Percentiles rank a stretch among this genome's conserved stretches.
Evolutionary conservation across 2,113 vertebrate species (phyloP).

Genomic region (Phrynosoma platyrhinos): DNA sequence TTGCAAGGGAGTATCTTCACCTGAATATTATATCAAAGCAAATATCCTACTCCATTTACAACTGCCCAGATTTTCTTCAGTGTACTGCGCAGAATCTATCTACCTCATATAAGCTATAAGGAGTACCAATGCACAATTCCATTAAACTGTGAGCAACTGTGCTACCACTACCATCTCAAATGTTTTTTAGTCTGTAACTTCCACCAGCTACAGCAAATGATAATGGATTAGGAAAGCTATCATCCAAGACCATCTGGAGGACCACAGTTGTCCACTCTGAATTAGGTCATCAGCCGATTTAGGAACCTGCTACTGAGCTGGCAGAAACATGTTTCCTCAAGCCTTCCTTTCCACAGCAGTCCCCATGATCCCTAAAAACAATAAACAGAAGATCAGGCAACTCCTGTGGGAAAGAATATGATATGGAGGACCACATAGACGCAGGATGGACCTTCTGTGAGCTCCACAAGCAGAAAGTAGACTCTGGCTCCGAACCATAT

Average conservation of each 20-base stretch:
- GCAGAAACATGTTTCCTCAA: too few relatives aligned
- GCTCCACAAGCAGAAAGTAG: too few relatives aligned
- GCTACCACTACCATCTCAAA: too few relatives aligned
- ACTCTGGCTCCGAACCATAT: too few relatives aligned
- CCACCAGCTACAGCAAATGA: too few relatives aligned
- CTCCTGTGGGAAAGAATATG: not conserved
- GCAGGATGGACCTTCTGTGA: too few relatives aligned
- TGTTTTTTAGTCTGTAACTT: too few relatives aligned
- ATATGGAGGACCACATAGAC: not conserved
- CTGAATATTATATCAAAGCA: not conserved
- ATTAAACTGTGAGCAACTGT: not conserved
- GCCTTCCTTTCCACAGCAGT: too few relatives aligned
- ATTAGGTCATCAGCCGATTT: too few relatives aligned
- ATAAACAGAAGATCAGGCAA: not conserved
- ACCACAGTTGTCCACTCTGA: not conserved
- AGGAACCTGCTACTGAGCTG: too few relatives aligned
- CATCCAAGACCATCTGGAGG: not conserved
- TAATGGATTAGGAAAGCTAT: too few relatives aligned
- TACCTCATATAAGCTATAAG: not conserved
- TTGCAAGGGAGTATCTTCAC: not conserved
- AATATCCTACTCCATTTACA: not conserved
- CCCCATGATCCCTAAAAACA: not conserved
- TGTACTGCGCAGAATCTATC: constrained; percentile 22
- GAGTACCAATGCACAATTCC: constrained; percentile 42
- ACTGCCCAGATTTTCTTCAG: not conserved